A percentile compares a stretch with the other conserved stretches of the same genome.
Conservation (phyloP, 1,140 invertebrate genomes). For the Leptopilina clavipes region DNA sequence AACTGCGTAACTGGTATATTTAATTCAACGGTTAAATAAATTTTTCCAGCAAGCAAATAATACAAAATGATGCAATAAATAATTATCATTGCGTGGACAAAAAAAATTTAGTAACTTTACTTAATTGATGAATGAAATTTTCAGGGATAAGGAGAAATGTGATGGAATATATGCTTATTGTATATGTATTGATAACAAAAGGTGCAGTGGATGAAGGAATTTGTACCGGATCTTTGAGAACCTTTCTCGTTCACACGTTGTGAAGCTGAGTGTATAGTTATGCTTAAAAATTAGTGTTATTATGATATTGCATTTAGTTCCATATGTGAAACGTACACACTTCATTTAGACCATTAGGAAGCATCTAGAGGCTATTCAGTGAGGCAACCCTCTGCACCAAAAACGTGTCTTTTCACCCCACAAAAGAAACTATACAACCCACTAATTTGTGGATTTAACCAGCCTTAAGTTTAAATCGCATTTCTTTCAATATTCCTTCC, state of each 20-base stretch:
- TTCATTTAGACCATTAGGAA: constrained; percentile 73
- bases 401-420: constrained; percentile 45
- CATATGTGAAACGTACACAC: constrained; percentile 68
- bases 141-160: neutral
- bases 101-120: neutral
- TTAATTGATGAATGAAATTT: neutral
- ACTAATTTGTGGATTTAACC: constrained; percentile 44
- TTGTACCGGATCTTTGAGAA: constrained; percentile 59
- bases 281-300: constrained; percentile 75
- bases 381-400: constrained; percentile 39
- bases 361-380: constrained; percentile 66
- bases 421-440: constrained; percentile 48
- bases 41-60: no score
- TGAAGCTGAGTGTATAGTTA: constrained; percentile 74
- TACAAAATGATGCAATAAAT: no score
- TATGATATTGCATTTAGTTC: constrained; percentile 63
- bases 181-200: constrained; percentile 42
- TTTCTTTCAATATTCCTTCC: constrained; percentile 34
- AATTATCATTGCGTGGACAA: no score
- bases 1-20: no score
- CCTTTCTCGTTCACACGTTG: constrained; percentile 71
- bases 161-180: neutral
- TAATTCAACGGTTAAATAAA: no score
- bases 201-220: constrained; percentile 44
- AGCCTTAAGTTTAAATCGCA: constrained; percentile 51